Percentiles rank a stretch among this genome's conserved stretches.
These are phyloP conservation scores for Macroteleia sp. DNA, from an alignment of 2,888 invertebrate genomes.

Conservation along the genomic window DNA sequence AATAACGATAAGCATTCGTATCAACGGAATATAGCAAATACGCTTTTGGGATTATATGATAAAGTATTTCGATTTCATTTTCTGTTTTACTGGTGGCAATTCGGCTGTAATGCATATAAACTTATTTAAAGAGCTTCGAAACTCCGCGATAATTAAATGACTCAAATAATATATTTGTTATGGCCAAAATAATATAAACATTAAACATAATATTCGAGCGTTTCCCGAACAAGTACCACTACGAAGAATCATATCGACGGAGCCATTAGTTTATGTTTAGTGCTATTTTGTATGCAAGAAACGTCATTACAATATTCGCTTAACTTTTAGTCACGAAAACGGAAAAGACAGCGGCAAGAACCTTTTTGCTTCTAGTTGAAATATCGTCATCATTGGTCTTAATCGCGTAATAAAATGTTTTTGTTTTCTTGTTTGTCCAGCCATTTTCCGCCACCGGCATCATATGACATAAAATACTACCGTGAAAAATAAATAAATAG, in stretches of 20 bases:
- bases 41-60: conserved; percentile 76
- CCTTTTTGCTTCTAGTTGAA: conserved; percentile 73
- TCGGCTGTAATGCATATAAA: no score
- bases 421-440: conserved; percentile 78
- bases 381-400: conserved; percentile 78
- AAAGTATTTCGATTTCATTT: conserved; percentile 58
- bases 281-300: conserved; percentile 13
- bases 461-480: conserved; percentile 54
- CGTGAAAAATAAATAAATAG: conserved; percentile 79
- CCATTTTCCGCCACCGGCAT: conserved; percentile 60
- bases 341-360: conserved; percentile 51
- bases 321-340: conserved; percentile 14
- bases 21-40: conserved; percentile 77
- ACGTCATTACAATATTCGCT: conserved; percentile 33
- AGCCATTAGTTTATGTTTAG: conserved; percentile 8
- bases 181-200: conserved; percentile 27
- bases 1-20: conserved; percentile 81
- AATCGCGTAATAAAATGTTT: conserved; percentile 82
- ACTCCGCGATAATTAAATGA: conserved; percentile 30
- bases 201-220: conserved; percentile 1
- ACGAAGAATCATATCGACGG: conserved; percentile 8
- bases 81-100: conserved; percentile 30
- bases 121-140: no score
- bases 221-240: not conserved
- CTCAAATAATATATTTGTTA: no score